A percentile compares a stretch with the other conserved stretches of the same genome.
phyloP scores from a whole-genome alignment of 2,888 invertebrate species.

The Shargacucullia verbasci region DNA sequence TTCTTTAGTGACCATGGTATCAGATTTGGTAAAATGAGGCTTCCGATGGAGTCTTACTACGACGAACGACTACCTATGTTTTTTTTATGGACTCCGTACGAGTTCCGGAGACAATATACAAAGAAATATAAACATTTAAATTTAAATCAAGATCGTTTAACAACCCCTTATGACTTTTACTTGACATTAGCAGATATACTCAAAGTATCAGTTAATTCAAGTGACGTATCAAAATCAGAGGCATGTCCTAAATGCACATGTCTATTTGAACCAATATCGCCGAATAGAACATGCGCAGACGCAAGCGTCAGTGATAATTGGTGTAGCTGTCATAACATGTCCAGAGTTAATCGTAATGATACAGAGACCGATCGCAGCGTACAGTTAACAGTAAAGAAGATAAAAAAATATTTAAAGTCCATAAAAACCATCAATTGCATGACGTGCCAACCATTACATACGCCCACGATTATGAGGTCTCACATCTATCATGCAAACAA shows the following conservation, averaged over 20 bases:
- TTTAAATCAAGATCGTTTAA: constrained; percentile 90
- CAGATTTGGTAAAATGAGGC: too few relatives aligned
- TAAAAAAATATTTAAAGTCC: constrained; percentile 59
- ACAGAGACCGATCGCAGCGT: constrained; percentile 80
- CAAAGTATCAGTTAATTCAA: constrained; percentile 68
- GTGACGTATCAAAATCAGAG: constrained; percentile 73
- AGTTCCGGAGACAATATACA: constrained; percentile 87
- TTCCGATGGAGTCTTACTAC: too few relatives aligned
- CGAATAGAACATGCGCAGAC: constrained; percentile 90
- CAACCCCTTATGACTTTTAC: constrained; percentile 93
- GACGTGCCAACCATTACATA: constrained; percentile 84
- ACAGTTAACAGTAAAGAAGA: constrained; percentile 71
- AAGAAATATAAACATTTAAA: constrained; percentile 88
- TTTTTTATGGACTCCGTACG: too few relatives aligned
- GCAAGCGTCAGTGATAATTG: constrained; percentile 91
- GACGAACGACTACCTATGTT: too few relatives aligned
- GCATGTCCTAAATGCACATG: constrained; percentile 91
- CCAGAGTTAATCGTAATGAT: constrained; percentile 66
- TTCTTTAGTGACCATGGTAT: too few relatives aligned
- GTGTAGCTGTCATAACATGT: constrained; percentile 91
- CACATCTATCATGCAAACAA: constrained; percentile 75
- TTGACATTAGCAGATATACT: constrained; percentile 91
- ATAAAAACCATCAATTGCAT: constrained; percentile 68
- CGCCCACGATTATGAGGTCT: constrained; percentile 83
- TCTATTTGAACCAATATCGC: constrained; percentile 88